A percentile compares a stretch with the other conserved stretches of the same genome.
Conservation (phyloP, 2,113 vertebrate genomes). For the Cairina moschata region DNA sequence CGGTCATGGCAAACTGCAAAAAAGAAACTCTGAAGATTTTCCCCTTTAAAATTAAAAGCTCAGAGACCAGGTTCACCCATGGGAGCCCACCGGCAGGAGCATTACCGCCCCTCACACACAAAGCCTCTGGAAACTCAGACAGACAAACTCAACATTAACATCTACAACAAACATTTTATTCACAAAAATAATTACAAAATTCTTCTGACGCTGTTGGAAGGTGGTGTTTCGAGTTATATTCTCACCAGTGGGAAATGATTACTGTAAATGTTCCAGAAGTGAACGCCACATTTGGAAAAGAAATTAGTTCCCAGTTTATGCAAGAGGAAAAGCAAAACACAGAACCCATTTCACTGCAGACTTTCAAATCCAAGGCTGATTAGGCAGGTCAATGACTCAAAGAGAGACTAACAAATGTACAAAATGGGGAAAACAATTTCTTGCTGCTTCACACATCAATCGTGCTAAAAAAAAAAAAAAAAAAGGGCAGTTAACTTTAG, state of each 20-base stretch:
- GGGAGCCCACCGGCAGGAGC: neutral
- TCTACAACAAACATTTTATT: neutral
- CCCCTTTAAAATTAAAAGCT: neutral
- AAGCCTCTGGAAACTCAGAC: neutral
- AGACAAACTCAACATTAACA: neutral
- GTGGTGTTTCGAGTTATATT: neutral
- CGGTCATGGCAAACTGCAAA: neutral
- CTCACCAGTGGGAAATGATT: neutral
- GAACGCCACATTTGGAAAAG: neutral
- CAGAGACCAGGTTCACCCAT: rapidly evolving
- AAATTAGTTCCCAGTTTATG: neutral
- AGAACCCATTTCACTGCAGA: neutral
- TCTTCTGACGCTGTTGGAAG: neutral
- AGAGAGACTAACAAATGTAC: neutral
- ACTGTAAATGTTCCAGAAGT: neutral
- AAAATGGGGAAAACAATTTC: neutral
- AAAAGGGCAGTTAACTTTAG: neutral
- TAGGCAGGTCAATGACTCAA: neutral
- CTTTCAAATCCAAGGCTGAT: neutral
- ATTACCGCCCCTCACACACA: neutral
- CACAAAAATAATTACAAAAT: constrained; percentile 9
- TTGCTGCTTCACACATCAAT: neutral
- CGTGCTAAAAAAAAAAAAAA: neutral
- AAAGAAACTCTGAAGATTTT: neutral
- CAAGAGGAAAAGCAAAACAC: neutral